These are phyloP conservation scores for Mormoops blainvillei DNA, from an alignment of 2,113 vertebrate genomes.

Conservation along the genomic window DNA sequence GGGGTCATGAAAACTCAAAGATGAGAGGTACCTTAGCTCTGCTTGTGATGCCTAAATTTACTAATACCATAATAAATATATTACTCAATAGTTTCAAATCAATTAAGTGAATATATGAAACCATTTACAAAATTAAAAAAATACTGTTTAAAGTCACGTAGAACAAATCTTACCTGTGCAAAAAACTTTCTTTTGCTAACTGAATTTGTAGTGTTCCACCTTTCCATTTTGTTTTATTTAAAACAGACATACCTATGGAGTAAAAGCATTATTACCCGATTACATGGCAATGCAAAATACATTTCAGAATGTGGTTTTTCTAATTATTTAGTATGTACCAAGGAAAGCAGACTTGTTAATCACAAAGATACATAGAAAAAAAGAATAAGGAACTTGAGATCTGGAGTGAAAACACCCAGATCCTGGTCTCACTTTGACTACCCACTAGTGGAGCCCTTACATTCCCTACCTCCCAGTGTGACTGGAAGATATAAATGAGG, in stretches of 20 bases:
- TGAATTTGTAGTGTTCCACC: slow-evolving; percentile 94
- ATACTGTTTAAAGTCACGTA: not conserved
- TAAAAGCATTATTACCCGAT: slow-evolving; percentile 2
- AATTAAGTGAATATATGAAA: slow-evolving; percentile 22
- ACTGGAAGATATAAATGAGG: not conserved
- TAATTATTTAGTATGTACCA: not conserved
- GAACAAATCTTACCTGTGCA: slow-evolving; percentile 85
- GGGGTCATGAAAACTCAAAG: not conserved
- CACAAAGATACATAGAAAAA: not conserved
- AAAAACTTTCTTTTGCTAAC: slow-evolving; percentile 93
- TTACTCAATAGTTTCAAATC: not conserved
- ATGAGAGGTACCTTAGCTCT: not conserved
- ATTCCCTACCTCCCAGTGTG: not conserved
- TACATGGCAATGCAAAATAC: not conserved
- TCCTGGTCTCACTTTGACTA: not conserved
- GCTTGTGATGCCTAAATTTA: not conserved
- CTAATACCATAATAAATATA: not conserved
- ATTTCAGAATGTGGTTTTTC: not conserved
- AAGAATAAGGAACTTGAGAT: not conserved
- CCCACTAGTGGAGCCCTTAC: not conserved
- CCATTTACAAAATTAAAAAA: not conserved
- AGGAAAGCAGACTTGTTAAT: not conserved
- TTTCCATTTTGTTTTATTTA: slow-evolving; percentile 97
- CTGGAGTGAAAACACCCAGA: not conserved
- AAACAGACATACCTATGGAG: slow-evolving; percentile 86